Conservation (phyloP, 2,113 vertebrate species). For the Ochotona curzoniae region DNA sequence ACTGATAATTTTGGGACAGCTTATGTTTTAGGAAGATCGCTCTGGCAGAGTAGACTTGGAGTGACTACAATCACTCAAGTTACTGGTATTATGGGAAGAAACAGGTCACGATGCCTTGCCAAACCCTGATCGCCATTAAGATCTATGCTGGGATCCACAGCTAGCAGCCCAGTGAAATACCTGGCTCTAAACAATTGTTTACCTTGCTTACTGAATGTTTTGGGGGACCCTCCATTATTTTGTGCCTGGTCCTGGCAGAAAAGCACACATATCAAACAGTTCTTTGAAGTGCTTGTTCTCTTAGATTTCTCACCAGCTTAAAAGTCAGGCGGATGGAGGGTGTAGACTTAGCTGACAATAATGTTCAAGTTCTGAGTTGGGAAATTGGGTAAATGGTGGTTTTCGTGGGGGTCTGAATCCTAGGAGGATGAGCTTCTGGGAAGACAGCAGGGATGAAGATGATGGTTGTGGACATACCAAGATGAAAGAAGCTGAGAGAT, state of each 20-base stretch:
- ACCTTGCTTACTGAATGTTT: conserved; percentile 14
- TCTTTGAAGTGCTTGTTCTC: not conserved
- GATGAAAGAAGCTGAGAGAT: not conserved
- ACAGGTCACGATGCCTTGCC: not conserved
- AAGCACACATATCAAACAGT: conserved; percentile 42
- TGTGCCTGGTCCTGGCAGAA: not conserved
- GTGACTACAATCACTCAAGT: not conserved
- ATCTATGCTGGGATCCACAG: not conserved
- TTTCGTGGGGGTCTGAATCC: not conserved
- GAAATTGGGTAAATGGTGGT: not conserved
- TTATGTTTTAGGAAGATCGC: not conserved
- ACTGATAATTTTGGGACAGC: not conserved
- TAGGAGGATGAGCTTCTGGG: not conserved
- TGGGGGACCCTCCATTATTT: conserved; percentile 9
- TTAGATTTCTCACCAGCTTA: not conserved
- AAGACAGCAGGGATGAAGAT: not conserved
- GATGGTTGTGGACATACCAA: not conserved
- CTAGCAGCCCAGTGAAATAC: not conserved
- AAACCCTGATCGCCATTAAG: conserved; percentile 31
- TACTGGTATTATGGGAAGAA: conserved; percentile 8
- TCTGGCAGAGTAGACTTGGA: not conserved
- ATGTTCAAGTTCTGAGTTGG: not conserved
- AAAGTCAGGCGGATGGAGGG: not conserved
- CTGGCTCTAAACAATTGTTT: conserved; percentile 50
- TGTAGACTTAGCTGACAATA: not conserved